Base-by-base conservation (phyloP, 2,113 vertebrate species). In the Oxyura jamaicensis region DNA sequence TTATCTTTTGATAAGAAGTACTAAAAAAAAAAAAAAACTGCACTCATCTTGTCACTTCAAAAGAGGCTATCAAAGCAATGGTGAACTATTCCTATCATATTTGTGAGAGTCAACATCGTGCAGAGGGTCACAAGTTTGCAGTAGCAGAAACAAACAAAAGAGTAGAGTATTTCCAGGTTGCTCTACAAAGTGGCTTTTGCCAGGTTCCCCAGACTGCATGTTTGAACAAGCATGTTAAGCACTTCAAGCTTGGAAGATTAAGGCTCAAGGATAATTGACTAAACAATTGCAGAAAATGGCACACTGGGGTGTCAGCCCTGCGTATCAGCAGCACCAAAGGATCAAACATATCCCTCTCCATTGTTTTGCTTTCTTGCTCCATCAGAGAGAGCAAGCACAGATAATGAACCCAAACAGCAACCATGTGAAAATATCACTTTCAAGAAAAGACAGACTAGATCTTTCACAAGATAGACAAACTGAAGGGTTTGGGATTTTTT, bases 291-390 rank as follows among this genome's bases (percentile, higher is more conserved):
- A 91, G 75, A 73, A 80, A 92, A 77, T 6, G 14, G 63, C 60
- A 83, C 28, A 33, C 21, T 69, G 21, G 41, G 22, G 20, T 91
- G 80, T 87, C 86, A 88, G 50, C 22, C 35, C 60, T 44, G 23
- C n/a, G 4, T 56, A 85, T 56, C 42, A 91, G 52, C 48, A 82
- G 71, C 19, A 65, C 31, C 42, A 71, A 67, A 66, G 77, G 75
- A 88, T 67, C 36, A 29, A 67, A 41, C 33, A 39, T 74, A 41
- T 42, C 60, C 18, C 71, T 83, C 33, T 80, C 75, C 75, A 88
- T 80, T 93, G 68, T 96, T 93, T 74, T 55, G 48, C 39, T 83
- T 72, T 85, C 75, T 73, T 83, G 58, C 46, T 84, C 81, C 29
- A 3, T 33, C 66, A 87, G 73, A 72, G 56, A 80, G 56, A 39